Evolutionary conservation across 2,113 vertebrate genomes (phyloP), one percentile per base, ranked within the genome.

Genomic region (Pagrus major): DNA sequence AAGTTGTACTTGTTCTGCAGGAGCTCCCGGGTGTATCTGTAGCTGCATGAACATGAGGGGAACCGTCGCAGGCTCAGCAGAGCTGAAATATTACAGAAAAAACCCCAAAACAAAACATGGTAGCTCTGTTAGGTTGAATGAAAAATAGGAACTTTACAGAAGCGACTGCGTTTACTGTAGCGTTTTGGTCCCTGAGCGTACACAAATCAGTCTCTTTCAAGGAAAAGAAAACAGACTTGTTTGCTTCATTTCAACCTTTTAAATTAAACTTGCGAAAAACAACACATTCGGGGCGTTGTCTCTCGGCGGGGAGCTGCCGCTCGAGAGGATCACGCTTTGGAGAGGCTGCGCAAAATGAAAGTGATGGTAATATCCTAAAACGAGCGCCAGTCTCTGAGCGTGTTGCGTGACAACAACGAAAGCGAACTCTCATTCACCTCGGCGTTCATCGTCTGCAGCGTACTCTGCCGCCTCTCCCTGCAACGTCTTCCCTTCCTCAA

Each of bases 301-400:
- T 70, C 65, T 78, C 46, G 0, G 51, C 4, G 9, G 67, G 71
- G 56, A 49, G 60, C 71, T 6, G 63, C 55, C 12, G 9, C 72
- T 65, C 12, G 1, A 31, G 79, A 69, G 25, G 16, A 21, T 3
- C 1, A 1, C 3, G 21, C 25, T 66, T 49, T 33, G 49, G 21
- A 80, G 35, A 61, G 33, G 29, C 25, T 3, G 49, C 18, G n/a
- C 49, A 23, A 47, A 87, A 83, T 65, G 49, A 75, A 84, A 74
- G 55, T 47, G 87, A 87, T 66, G 87, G 42, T 86, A 77, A 83
- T 84, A 71, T 83, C 42, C 51, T 1, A 44, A 86, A 88, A 84
- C 14, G 63, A 86, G 59, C 35, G 10, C 3, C 73, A 15, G 46
- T 31, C 55, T 82, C 49, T 0, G 39, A 55, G 41, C 20, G 21